Evolutionary conservation across 2,888 invertebrate genomes (phyloP).

Genomic region (Meta bourneti): DNA sequence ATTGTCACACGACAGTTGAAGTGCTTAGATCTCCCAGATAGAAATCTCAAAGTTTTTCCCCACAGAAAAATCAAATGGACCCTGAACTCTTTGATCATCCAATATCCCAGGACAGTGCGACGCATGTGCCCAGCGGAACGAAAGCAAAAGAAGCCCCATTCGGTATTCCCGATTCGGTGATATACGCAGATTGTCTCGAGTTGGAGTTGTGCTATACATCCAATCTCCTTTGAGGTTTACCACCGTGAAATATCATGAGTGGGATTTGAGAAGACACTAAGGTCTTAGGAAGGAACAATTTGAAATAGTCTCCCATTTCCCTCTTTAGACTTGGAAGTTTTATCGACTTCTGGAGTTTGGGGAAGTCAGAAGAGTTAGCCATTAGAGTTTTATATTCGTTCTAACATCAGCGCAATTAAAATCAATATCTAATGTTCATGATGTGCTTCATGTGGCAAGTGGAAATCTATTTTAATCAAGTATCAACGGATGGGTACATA

Average conservation of each 20-base stretch:
- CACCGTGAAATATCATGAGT: slow-evolving; percentile 70
- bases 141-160: slow-evolving; percentile 1
- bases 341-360: neutral
- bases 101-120: neutral
- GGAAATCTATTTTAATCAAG: too few relatives aligned
- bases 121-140: neutral
- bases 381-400: neutral
- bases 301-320: neutral
- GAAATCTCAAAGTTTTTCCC: neutral
- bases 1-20: too few relatives aligned
- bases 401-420: too few relatives aligned
- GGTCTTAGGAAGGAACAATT: slow-evolving; percentile 37
- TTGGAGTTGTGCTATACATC: slow-evolving; percentile 56
- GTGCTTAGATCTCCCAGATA: too few relatives aligned
- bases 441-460: too few relatives aligned
- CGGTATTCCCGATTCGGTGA: slow-evolving; percentile 33
- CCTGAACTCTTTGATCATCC: neutral
- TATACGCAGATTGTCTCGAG: slow-evolving; percentile 54
- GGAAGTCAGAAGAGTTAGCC: neutral
- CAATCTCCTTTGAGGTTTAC: slow-evolving; percentile 67
- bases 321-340: neutral
- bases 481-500: too few relatives aligned
- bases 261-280: slow-evolving; percentile 58
- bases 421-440: too few relatives aligned
- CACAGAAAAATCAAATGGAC: neutral